Percentiles rank a stretch among this genome's conserved stretches.
Evolutionary conservation across 1,140 invertebrate species (phyloP).

Genomic region (Musca vetustissima): DNA sequence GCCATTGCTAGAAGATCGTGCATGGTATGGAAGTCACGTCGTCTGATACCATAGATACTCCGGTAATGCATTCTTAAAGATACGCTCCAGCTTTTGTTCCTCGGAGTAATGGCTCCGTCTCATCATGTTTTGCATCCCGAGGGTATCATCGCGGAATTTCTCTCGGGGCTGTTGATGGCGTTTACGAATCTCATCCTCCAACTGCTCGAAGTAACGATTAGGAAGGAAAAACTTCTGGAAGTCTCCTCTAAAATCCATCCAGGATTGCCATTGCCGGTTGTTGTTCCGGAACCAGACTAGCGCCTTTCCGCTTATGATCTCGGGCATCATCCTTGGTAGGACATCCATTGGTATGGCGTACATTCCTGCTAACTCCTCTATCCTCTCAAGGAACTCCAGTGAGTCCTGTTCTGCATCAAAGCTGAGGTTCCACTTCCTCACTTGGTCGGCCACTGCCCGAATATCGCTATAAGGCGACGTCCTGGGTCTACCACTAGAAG

Average conservation of each 20-base stretch:
- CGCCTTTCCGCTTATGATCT: neutral
- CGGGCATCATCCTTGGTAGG: neutral
- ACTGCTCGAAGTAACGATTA: neutral
- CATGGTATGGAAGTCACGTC: neutral
- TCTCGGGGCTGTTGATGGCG: neutral
- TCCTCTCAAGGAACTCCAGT: neutral
- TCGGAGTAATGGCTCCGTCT: neutral
- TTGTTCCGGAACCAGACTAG: neutral
- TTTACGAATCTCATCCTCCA: neutral
- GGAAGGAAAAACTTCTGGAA: neutral
- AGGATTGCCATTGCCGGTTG: neutral
- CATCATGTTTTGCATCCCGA: neutral
- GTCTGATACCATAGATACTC: conserved; percentile 3
- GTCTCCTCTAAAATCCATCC: neutral
- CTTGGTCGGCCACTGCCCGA: neutral
- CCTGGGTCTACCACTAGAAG: no score
- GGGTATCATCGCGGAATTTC: no score
- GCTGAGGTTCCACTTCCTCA: neutral
- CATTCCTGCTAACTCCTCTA: neutral
- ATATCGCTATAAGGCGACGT: neutral
- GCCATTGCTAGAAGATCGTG: neutral
- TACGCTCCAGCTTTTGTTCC: neutral
- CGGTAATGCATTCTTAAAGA: neutral
- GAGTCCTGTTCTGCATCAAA: neutral
- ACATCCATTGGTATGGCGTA: neutral